phyloP scores from a whole-genome alignment of 2,113 vertebrate species.

The Camelus dromedarius region DNA sequence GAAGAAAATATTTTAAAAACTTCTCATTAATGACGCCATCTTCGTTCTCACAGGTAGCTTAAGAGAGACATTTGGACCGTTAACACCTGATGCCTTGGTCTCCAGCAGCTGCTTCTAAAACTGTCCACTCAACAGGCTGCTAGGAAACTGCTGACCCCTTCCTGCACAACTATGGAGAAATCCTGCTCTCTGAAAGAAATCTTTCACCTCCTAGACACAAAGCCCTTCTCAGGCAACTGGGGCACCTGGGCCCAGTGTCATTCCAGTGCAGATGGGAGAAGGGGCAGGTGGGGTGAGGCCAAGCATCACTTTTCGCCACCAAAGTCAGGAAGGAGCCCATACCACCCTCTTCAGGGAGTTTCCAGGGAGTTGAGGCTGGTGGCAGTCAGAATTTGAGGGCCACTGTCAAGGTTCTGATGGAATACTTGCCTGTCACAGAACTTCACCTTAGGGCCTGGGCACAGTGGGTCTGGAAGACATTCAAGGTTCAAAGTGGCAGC shows the following conservation, averaged over 20 bases:
- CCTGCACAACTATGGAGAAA: background rate
- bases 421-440: background rate
- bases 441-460: background rate
- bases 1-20: background rate
- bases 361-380: background rate
- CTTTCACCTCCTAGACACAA: background rate
- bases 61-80: background rate
- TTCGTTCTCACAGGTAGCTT: conserved; percentile 20
- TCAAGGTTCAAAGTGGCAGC: background rate
- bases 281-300: background rate
- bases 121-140: background rate
- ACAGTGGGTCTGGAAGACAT: background rate
- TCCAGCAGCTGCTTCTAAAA: background rate
- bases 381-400: background rate
- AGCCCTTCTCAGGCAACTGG: background rate
- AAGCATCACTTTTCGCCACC: background rate
- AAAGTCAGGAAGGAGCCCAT: background rate
- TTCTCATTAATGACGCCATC: background rate
- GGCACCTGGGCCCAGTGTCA: background rate
- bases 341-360: background rate
- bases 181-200: background rate
- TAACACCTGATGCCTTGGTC: background rate
- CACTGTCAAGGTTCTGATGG: background rate
- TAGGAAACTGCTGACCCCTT: background rate
- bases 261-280: no score